These are phyloP conservation scores for Pimpla rufipes DNA, from an alignment of 2,888 invertebrate species.

Conservation along the genomic window DNA sequence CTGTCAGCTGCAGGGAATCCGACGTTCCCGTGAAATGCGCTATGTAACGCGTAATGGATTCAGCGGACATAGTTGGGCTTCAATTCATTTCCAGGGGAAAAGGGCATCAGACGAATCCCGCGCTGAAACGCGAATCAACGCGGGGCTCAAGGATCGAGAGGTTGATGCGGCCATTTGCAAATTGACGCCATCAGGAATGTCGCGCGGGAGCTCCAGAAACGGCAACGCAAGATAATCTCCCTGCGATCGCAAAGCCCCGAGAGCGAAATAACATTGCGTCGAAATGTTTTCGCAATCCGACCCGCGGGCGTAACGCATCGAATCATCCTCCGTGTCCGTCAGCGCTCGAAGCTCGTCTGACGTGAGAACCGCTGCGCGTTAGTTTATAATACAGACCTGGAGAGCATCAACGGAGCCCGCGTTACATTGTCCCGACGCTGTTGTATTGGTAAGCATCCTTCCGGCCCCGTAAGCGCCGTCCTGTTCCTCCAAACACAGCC, in stretches of 20 bases:
- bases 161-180: neutral
- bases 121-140: neutral
- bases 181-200: neutral
- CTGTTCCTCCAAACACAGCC: slow-evolving; percentile 22
- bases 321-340: slow-evolving; percentile 12
- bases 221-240: neutral
- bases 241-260: no score
- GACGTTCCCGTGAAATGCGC: no score
- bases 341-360: neutral
- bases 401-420: slow-evolving; percentile 37
- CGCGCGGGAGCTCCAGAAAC: neutral
- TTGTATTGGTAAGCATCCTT: slow-evolving; percentile 62
- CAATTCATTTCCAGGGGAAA: neutral
- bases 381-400: slow-evolving; percentile 41
- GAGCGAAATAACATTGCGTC: no score
- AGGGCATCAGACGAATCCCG: neutral
- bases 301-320: slow-evolving; percentile 3
- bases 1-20: neutral
- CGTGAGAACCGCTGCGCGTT: slow-evolving; percentile 45
- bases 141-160: no score
- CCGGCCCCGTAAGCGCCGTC: slow-evolving; percentile 55
- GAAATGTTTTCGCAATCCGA: neutral
- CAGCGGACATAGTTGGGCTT: neutral
- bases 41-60: neutral
- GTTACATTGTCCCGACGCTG: slow-evolving; percentile 57